Conservation (phyloP, 1,140 invertebrate species). For the Procambarus virginalis region DNA sequence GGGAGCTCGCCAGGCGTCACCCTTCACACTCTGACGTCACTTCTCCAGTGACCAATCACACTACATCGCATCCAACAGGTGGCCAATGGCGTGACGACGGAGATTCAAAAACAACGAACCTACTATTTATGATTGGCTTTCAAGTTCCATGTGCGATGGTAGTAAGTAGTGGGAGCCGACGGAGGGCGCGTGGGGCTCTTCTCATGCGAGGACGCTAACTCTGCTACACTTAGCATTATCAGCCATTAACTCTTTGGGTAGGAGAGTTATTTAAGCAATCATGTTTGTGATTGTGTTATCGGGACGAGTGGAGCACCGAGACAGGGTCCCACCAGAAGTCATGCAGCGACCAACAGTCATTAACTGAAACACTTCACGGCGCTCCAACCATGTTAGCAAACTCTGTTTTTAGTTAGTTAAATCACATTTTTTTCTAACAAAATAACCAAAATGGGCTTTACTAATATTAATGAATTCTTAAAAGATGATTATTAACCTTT, state of each 20-base stretch:
- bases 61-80: constrained; percentile 30
- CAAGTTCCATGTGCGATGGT: constrained; percentile 33
- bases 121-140: constrained; percentile 40
- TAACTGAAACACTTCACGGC: too few relatives aligned
- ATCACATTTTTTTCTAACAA: too few relatives aligned
- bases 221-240: background rate
- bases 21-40: constrained; percentile 60
- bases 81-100: constrained; percentile 36
- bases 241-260: background rate
- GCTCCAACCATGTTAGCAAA: too few relatives aligned
- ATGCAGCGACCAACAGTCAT: too few relatives aligned
- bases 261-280: constrained; percentile 6
- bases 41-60: constrained; percentile 28
- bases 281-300: background rate
- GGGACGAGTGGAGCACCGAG: too few relatives aligned
- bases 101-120: constrained; percentile 41
- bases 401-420: too few relatives aligned
- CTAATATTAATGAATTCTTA: too few relatives aligned
- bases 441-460: too few relatives aligned
- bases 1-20: constrained; percentile 51
- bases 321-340: too few relatives aligned
- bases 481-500: too few relatives aligned
- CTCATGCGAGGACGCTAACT: background rate
- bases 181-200: background rate
- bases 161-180: background rate